Percentiles rank a stretch among this genome's conserved stretches.
Conservation (phyloP, 2,888 invertebrate genomes). For the Eristalinus aeneus region DNA sequence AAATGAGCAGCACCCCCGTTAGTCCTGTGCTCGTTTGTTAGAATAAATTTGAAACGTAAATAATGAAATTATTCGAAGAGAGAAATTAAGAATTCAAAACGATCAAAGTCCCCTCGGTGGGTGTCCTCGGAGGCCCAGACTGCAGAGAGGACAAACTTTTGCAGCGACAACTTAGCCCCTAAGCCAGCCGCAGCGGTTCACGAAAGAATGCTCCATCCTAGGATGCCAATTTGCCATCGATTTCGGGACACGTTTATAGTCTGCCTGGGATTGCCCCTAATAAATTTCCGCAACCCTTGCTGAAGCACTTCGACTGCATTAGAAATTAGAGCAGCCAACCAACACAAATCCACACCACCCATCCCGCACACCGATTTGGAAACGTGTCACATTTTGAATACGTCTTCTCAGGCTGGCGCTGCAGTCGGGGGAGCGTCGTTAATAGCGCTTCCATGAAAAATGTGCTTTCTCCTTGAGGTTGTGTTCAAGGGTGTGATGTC, state of each 20-base stretch:
- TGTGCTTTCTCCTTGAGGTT: not conserved
- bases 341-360: not conserved
- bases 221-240: constrained; percentile 52
- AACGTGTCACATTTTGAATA: constrained; percentile 59
- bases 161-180: constrained; percentile 20
- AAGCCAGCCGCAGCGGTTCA: constrained; percentile 11
- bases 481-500: not conserved
- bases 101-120: constrained; percentile 57
- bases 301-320: constrained; percentile 42
- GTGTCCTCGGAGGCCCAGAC: constrained; percentile 51
- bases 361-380: not conserved
- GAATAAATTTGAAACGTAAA: constrained; percentile 67
- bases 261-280: constrained; percentile 47
- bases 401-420: constrained; percentile 4
- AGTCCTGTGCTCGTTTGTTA: constrained; percentile 30
- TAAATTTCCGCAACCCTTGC: not conserved
- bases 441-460: not conserved
- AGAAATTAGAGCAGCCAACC: constrained; percentile 37
- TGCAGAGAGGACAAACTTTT: constrained; percentile 62
- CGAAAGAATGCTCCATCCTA: constrained; percentile 30
- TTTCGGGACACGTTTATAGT: constrained; percentile 63
- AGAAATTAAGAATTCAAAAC: constrained; percentile 69
- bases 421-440: constrained; percentile 11
- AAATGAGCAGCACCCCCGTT: constrained; percentile 52
- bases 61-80: constrained; percentile 65